Evolutionary conservation across 2,888 invertebrate genomes (phyloP).

Genomic region (Troides oblongomaculatus): DNA sequence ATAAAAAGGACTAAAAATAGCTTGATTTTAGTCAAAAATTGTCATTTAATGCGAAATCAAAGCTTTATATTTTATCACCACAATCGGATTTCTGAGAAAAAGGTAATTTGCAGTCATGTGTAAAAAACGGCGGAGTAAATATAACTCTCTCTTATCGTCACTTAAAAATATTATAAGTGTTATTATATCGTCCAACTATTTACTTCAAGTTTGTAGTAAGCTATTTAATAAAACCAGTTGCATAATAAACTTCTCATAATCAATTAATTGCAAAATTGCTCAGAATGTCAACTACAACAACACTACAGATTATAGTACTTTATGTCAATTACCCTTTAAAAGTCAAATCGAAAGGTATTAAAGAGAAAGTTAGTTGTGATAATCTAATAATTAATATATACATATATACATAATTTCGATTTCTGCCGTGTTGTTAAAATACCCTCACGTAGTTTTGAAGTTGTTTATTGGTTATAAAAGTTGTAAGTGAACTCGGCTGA

Average conservation of each 20-base stretch:
- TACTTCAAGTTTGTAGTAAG: too few species aligned
- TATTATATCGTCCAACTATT: too few species aligned
- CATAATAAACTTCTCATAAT: background rate
- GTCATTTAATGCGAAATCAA: too few species aligned
- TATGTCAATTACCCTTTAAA: background rate
- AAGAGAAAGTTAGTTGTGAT: background rate
- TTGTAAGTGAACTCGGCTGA: slow-evolving; percentile 10
- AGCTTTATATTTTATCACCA: too few species aligned
- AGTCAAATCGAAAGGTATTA: background rate
- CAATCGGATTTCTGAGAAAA: too few species aligned
- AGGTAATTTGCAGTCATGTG: too few species aligned
- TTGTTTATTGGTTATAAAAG: slow-evolving; percentile 2
- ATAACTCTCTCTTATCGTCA: too few species aligned
- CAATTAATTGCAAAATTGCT: background rate
- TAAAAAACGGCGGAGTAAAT: too few species aligned
- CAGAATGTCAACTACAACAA: background rate
- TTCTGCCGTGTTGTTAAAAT: background rate
- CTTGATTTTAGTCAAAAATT: too few species aligned
- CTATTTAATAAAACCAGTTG: too few species aligned
- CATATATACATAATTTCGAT: background rate
- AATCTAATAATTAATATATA: background rate
- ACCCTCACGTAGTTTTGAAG: background rate
- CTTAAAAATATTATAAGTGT: too few species aligned
- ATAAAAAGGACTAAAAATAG: too few species aligned
- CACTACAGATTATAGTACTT: background rate